These are phyloP conservation scores for Pongo pygmaeus DNA, from an alignment of 2,113 vertebrate genomes.

Conservation along the genomic window DNA sequence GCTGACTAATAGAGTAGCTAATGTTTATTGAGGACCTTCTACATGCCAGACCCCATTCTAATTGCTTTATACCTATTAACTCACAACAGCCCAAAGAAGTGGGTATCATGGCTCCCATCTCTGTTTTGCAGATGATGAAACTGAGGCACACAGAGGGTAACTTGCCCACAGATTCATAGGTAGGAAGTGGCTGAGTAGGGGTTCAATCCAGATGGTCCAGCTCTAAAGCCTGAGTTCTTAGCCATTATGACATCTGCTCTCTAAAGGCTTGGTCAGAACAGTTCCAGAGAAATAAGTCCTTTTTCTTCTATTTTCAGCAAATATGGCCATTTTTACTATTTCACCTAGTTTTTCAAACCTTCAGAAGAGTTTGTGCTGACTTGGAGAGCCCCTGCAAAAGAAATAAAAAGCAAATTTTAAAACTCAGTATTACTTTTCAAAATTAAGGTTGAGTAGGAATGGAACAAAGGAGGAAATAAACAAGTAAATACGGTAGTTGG, in stretches of 20 bases:
- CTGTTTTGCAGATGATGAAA: background rate
- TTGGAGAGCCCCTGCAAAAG: background rate
- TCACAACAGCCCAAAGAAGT: background rate
- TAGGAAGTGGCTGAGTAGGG: background rate
- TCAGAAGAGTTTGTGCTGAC: conserved; percentile 4
- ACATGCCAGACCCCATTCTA: background rate
- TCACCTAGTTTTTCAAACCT: background rate
- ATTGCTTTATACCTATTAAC: background rate
- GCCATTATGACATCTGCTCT: background rate
- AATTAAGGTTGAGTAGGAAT: background rate
- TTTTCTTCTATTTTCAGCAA: conserved; percentile 8
- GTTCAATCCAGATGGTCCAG: background rate
- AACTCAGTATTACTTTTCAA: conserved; percentile 36
- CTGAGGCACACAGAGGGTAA: background rate
- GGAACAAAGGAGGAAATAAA: conserved; percentile 12
- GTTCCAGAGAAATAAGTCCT: background rate
- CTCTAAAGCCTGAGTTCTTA: background rate
- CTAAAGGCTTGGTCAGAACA: background rate
- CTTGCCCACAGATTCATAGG: background rate
- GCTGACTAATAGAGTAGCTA: background rate
- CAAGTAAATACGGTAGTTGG: conserved; percentile 43
- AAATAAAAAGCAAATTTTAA: conserved; percentile 53
- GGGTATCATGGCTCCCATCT: background rate
- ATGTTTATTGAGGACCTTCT: conserved; percentile 21
- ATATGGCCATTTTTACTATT: background rate